These are phyloP conservation scores for Geothlypis trichas DNA, from an alignment of 2,113 vertebrate species.

Conservation along the genomic window DNA sequence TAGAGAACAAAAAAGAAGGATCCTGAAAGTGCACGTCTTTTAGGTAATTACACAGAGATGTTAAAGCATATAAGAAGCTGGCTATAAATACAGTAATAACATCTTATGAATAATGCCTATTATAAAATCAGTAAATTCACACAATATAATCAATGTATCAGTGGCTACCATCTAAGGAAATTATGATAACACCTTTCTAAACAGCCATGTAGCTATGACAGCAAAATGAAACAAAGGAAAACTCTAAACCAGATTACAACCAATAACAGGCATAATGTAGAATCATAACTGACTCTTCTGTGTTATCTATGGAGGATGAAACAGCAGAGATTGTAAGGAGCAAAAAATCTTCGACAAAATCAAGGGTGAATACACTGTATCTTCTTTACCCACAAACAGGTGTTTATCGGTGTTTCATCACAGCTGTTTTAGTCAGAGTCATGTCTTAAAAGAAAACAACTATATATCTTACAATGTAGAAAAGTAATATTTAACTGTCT, in stretches of 20 bases:
- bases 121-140: not conserved
- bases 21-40: not conserved
- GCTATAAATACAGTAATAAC: not conserved
- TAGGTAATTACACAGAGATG: not conserved
- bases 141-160: not conserved
- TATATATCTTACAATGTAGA: not conserved
- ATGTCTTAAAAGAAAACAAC: not conserved
- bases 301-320: not conserved
- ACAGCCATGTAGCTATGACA: not conserved
- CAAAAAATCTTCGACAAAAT: not conserved
- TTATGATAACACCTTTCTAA: not conserved
- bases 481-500: not conserved
- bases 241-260: not conserved
- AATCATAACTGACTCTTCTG: not conserved
- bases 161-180: not conserved
- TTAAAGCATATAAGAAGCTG: not conserved
- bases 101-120: not conserved
- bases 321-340: not conserved
- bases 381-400: not conserved
- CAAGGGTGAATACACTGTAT: not conserved
- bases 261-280: not conserved
- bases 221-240: not conserved
- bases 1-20: not conserved
- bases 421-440: not conserved
- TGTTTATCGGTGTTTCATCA: not conserved